Percentiles rank a stretch among this genome's conserved stretches.
Conservation (phyloP, 2,113 vertebrate genomes). For the Muscicapa adusta region DNA sequence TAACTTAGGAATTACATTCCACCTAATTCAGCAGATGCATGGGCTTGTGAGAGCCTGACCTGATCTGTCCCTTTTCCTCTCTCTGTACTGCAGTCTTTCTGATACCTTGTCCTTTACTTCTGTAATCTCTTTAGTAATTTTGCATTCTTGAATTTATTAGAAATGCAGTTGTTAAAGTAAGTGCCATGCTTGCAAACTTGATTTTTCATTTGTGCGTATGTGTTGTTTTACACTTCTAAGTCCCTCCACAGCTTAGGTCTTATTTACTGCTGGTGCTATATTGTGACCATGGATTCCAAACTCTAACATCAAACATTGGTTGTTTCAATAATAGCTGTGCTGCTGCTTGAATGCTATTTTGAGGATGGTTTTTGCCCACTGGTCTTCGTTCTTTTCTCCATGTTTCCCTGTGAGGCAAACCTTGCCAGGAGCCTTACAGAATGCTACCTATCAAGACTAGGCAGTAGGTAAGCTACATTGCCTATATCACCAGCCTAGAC, state of each 20-base stretch:
- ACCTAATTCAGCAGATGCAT: not conserved
- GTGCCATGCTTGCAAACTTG: not conserved
- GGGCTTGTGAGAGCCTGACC: not conserved
- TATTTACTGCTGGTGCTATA: not conserved
- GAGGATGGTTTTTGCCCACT: not conserved
- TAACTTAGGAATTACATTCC: not conserved
- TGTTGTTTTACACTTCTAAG: not conserved
- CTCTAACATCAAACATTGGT: not conserved
- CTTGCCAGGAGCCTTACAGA: constrained; percentile 3
- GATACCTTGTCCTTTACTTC: not conserved
- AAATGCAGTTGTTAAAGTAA: not conserved
- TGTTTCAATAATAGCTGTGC: not conserved
- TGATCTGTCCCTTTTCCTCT: not conserved
- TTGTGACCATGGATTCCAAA: not conserved
- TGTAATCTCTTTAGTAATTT: not conserved
- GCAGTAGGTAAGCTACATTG: not conserved
- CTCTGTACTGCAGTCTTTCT: not conserved
- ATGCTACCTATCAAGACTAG: constrained; percentile 1
- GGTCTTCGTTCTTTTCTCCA: not conserved
- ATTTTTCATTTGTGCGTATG: not conserved
- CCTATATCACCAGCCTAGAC: not conserved
- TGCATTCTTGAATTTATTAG: not conserved
- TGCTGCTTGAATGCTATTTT: not conserved
- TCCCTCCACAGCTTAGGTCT: not conserved
- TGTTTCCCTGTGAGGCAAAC: not conserved